Evolutionary conservation across 1,140 invertebrate species (phyloP).

Genomic region (Lasioglossum baleicum): DNA sequence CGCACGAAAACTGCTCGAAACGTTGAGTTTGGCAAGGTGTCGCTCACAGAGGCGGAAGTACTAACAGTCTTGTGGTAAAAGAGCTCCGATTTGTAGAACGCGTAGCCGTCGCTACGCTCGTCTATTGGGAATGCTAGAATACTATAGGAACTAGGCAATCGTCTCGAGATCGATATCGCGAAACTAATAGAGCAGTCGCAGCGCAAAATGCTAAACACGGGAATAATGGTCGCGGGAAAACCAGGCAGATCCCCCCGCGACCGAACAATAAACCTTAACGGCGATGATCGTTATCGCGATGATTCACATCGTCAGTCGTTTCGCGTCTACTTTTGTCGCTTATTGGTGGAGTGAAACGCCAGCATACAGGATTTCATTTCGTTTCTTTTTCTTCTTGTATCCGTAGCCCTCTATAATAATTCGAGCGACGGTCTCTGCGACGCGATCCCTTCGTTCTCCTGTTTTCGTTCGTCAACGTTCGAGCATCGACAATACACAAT

Average conservation of each 20-base stretch:
- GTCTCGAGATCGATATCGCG: neutral
- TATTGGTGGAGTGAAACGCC: slow-evolving; percentile 25
- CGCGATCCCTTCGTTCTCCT: slow-evolving; percentile 28
- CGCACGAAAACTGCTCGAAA: neutral
- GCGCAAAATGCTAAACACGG: neutral
- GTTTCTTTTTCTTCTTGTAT: neutral
- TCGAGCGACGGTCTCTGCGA: slow-evolving; percentile 8
- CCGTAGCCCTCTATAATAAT: slow-evolving; percentile 12
- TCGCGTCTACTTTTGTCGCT: no score
- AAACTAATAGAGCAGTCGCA: neutral
- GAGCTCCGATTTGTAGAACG: neutral
- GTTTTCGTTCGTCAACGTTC: neutral
- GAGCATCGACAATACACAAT: neutral
- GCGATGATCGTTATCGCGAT: neutral
- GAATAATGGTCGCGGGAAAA: neutral
- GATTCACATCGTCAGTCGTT: neutral
- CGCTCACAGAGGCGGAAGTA: neutral
- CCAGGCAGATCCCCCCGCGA: neutral
- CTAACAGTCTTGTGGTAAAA: slow-evolving; percentile 22
- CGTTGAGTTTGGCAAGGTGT: neutral
- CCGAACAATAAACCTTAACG: neutral
- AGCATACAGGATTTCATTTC: slow-evolving; percentile 7
- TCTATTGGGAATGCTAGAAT: slow-evolving; percentile 7
- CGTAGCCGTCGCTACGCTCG: neutral
- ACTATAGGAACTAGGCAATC: slow-evolving; percentile 22